Evolutionary conservation across 2,113 vertebrate species (phyloP), one percentile per base, ranked within the genome.

Genomic region (Trichechus manatus): DNA sequence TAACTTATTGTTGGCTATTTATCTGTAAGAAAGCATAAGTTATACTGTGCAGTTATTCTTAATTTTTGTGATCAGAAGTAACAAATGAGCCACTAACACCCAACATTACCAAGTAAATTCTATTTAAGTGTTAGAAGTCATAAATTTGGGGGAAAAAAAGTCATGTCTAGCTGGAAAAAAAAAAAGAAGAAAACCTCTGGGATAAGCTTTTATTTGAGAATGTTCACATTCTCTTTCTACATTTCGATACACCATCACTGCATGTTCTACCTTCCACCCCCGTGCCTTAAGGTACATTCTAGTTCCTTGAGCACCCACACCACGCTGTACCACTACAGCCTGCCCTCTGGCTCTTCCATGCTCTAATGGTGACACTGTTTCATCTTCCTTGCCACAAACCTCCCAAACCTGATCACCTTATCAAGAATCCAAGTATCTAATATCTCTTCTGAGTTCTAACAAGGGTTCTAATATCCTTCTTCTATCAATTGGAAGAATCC

Each of bases 361-460:
- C 5, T 81, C 6, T 90, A 39, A 31, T 33, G 53, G 64, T 22
- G 6, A 31, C 2, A 85, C 5, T 1, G 56, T 36, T 20, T 90
- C 33, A 36, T 29, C 15, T 64, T 85, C 22, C 31, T 39, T 77
- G 68, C 31, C 20, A 59, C 44, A 80, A 92, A 50, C 36, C 6
- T 66, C 25, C 25, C n/a, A 87, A 61, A 61, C 17, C 11, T 19
- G 1, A 39, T 39, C 59, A 27, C 25, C 0, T 91, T 85, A n/a
- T 36, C n/a, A 47, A 78, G 23, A 80, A 68, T 85, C 42, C 6
- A 63, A 87, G 74, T 79, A 87, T 87, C 33, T 80, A 89, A 95
- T 87, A n/a, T 22, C 13, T 29, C 33, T 17, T 1, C 29, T 39
- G 4, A 9, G 6, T 91, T 80, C 11, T 59, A 44, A 61, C 20